These are phyloP conservation scores for Zaprionus ghesquierei DNA, from an alignment of 1,140 invertebrate species.

Conservation along the genomic window DNA sequence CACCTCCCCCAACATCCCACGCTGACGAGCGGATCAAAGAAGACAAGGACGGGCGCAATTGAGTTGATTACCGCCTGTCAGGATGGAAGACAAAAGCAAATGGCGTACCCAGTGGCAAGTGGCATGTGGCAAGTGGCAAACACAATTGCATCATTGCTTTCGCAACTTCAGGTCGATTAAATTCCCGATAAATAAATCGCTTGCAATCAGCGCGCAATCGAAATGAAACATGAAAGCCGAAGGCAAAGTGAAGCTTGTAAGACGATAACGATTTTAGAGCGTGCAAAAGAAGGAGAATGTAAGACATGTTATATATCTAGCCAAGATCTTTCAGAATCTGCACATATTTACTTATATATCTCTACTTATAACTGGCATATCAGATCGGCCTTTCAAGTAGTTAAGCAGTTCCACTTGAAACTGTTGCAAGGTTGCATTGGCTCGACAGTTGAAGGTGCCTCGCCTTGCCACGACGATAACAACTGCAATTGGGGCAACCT, in stretches of 20 bases:
- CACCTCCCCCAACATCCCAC: too few species aligned
- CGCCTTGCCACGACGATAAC: background rate
- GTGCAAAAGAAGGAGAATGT: too few species aligned
- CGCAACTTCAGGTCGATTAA: conserved; percentile 10
- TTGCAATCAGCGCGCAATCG: conserved; percentile 13
- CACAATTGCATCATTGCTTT: conserved; percentile 2
- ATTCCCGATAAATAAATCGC: conserved; percentile 11
- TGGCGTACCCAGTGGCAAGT: conserved; percentile 9
- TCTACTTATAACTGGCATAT: too few species aligned
- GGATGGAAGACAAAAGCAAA: conserved; percentile 31
- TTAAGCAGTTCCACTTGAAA: too few species aligned
- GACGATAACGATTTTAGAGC: background rate
- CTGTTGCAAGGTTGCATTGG: background rate
- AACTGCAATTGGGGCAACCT: background rate
- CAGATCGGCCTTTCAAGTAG: too few species aligned
- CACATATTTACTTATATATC: too few species aligned
- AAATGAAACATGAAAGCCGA: background rate
- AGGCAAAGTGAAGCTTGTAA: background rate
- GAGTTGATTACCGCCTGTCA: conserved; percentile 41
- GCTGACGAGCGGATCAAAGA: conserved; percentile 23
- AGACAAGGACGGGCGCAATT: conserved; percentile 26
- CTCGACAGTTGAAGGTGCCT: background rate
- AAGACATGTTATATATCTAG: too few species aligned
- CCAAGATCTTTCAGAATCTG: too few species aligned
- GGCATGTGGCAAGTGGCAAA: conserved; percentile 3